phyloP scores from a whole-genome alignment of 1,140 invertebrate species.

The Meteorus sp. region DNA sequence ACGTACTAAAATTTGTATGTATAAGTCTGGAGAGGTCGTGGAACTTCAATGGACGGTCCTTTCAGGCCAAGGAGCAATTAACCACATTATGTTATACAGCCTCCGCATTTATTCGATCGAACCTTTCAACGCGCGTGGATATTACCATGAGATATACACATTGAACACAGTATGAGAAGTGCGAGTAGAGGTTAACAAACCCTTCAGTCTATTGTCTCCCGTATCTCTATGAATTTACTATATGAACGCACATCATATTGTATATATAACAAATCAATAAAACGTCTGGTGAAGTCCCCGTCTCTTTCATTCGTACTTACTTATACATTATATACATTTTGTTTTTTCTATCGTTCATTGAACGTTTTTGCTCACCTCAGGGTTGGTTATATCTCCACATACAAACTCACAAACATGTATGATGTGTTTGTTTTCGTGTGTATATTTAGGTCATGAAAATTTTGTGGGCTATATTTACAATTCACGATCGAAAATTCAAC shows the following conservation, averaged over 20 bases:
- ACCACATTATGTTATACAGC: conserved; percentile 19
- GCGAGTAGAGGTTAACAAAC: conserved; percentile 32
- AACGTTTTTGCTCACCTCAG: no score
- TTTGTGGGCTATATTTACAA: not conserved
- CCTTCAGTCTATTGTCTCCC: conserved; percentile 20
- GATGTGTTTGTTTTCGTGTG: not conserved
- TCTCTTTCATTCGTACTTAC: not conserved
- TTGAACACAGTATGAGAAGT: no score
- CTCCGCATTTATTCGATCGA: conserved; percentile 20
- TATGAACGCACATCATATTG: conserved; percentile 10
- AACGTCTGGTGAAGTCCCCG: not conserved
- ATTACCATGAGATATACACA: conserved; percentile 25
- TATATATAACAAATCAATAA: conserved; percentile 2
- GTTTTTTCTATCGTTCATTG: no score
- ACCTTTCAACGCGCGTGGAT: conserved; percentile 12
- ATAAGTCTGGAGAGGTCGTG: conserved; percentile 8
- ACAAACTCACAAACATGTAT: not conserved
- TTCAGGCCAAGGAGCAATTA: conserved; percentile 22
- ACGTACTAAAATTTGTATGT: not conserved
- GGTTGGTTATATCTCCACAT: not conserved
- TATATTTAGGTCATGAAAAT: not conserved
- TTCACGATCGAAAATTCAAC: conserved; percentile 8
- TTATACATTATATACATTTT: no score
- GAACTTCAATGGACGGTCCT: conserved; percentile 13
- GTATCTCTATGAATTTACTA: not conserved